Evolutionary conservation across 1,140 invertebrate genomes (phyloP).

Genomic region (Drosophila watanabei): DNA sequence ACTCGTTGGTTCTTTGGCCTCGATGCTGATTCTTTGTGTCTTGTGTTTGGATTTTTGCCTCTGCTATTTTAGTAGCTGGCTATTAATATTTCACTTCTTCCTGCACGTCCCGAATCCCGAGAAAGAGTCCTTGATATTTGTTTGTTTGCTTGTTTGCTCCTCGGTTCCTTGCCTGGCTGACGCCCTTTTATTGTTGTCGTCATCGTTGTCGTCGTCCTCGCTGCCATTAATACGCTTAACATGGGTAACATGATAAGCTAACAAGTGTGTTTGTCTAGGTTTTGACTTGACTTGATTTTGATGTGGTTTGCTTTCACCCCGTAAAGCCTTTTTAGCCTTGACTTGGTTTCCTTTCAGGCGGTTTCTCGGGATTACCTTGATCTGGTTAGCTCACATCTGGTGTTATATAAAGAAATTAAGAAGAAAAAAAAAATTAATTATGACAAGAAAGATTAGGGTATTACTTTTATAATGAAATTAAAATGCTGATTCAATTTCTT

Average conservation of each 20-base stretch:
- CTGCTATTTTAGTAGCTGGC: conserved; percentile 77
- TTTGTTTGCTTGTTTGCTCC: conserved; percentile 44
- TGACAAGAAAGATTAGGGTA: not conserved
- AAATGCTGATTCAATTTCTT: not conserved
- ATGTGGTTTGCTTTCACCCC: conserved; percentile 49
- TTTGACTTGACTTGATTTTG: conserved; percentile 78
- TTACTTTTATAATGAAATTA: not conserved
- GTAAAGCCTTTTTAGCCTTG: conserved; percentile 53
- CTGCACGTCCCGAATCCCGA: conserved; percentile 24
- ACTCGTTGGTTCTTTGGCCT: conserved; percentile 25
- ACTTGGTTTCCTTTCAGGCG: conserved; percentile 24
- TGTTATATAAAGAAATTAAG: not conserved
- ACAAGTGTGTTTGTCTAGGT: conserved; percentile 81
- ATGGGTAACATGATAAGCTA: conserved; percentile 83
- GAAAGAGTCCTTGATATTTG: conserved; percentile 40
- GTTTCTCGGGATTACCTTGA: conserved; percentile 35
- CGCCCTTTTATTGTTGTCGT: conserved; percentile 56
- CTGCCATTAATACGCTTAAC: conserved; percentile 79
- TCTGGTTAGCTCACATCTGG: not conserved
- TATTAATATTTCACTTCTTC: conserved; percentile 78
- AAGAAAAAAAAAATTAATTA: not conserved
- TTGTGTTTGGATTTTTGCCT: conserved; percentile 49
- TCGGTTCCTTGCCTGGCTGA: conserved; percentile 37
- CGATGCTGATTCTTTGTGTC: conserved; percentile 47
- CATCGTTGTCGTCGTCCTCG: conserved; percentile 29